Evolutionary conservation across 2,113 vertebrate genomes (phyloP), one percentile per base, ranked within the genome.

Genomic region (Xiphophorus hellerii): DNA sequence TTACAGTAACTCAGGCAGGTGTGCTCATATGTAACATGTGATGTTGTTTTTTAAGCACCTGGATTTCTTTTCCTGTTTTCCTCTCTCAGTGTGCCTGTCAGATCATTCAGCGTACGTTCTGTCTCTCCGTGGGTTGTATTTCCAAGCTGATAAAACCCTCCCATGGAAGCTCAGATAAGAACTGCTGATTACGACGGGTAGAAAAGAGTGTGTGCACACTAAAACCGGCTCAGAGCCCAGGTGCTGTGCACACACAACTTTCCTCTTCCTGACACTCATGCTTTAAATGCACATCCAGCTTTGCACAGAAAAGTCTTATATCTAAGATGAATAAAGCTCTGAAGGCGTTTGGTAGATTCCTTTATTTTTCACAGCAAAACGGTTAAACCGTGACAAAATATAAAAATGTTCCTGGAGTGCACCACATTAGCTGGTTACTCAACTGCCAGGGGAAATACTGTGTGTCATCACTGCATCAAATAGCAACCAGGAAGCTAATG

Each of bases 121-220:
- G 71, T 84, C 77, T 80, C 42, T 64, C 78, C 51, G 66, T 75
- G 28, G 77, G 80, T 81, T 80, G 77, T 83, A 66, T 78, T 72
- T 84, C 75, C 71, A 44, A 71, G 78, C 89, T 89, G 90, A 92
- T 93, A 93, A 92, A 82, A 84, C 71, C 74, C 74, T 78, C 39
- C 77, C 73, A 77, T 54, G 76, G 71, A 73, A 76, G 77, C 69
- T 42, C 14, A 90, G 88, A 93, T 92, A 92, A 93, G 88, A 81
- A 51, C 68, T 29, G 28, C 79, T 66, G 89, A 89, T 91, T 84
- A 85, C 44, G 12, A 77, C 82, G 84, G 62, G 65, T 60, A 31
- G 83, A 76, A 79, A 79, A 81, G 85, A 83, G 73, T 61, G 61
- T 17, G 33, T 84, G 78, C 83, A 77, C 71, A 68, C 58, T 76